A percentile compares a stretch with the other conserved stretches of the same genome.
These are phyloP conservation scores for Drosophila borborema DNA, from an alignment of 2,888 invertebrate genomes.

Conservation along the genomic window DNA sequence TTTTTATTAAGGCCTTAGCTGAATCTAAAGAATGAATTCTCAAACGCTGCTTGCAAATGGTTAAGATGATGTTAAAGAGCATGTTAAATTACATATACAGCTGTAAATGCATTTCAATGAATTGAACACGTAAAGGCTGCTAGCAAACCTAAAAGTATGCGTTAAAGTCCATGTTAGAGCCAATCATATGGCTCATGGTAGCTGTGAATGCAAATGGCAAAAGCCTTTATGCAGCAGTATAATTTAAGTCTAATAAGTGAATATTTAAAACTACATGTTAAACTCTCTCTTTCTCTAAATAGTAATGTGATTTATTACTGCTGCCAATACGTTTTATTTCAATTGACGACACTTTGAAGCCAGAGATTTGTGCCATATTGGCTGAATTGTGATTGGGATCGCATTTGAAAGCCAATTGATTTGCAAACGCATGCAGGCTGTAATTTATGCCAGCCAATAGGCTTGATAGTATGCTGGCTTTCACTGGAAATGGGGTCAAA, in stretches of 20 bases:
- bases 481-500: constrained; percentile 17
- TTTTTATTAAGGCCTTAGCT: too few species aligned
- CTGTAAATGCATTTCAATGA: neutral
- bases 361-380: constrained; percentile 4
- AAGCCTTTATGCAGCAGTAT: too few species aligned
- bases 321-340: constrained; percentile 9
- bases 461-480: constrained; percentile 25
- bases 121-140: too few species aligned
- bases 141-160: too few species aligned
- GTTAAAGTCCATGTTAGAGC: too few species aligned
- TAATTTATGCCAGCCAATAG: constrained; percentile 33
- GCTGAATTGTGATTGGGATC: constrained; percentile 24
- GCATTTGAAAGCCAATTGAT: constrained; percentile 48
- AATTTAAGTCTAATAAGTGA: too few species aligned
- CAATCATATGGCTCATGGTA: too few species aligned
- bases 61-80: neutral
- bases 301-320: neutral
- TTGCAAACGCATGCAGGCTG: constrained; percentile 33
- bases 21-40: too few species aligned
- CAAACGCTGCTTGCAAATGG: neutral
- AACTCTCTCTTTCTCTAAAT: neutral
- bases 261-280: neutral
- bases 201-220: too few species aligned
- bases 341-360: constrained; percentile 12
- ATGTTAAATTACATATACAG: neutral